Evolutionary conservation across 2,113 vertebrate genomes (phyloP).

Genomic region (Nansenia antarctica): DNA sequence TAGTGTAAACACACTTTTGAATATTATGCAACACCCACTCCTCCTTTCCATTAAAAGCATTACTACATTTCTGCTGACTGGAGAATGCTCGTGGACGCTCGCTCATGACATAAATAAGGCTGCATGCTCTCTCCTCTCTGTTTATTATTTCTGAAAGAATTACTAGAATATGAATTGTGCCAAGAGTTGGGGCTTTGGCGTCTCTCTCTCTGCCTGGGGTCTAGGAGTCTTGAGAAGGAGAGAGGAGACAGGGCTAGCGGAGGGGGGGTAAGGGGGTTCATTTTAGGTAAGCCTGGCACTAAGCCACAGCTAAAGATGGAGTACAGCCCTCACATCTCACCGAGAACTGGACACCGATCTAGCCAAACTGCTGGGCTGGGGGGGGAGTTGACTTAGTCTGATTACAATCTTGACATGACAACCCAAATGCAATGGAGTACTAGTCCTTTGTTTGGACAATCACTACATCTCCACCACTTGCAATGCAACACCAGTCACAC

Average conservation of each 20-base stretch:
- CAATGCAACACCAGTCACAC: constrained; percentile 9
- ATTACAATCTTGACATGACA: constrained; percentile 28
- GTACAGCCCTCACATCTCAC: constrained; percentile 45
- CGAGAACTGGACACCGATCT: constrained; percentile 33
- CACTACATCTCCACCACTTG: constrained; percentile 26
- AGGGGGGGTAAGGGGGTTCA: constrained; percentile 60
- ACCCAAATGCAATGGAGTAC: constrained; percentile 19
- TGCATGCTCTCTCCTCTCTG: constrained; percentile 26
- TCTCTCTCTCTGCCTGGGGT: constrained; percentile 39
- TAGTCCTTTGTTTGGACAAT: constrained; percentile 14
- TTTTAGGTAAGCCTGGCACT: constrained; percentile 66
- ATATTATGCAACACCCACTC: background rate
- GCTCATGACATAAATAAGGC: background rate
- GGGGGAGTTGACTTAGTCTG: constrained; percentile 20
- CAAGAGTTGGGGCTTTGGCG: too few relatives aligned
- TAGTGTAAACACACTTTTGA: too few relatives aligned
- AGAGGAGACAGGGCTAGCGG: constrained; percentile 35
- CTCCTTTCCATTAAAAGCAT: background rate
- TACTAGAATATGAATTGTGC: constrained; percentile 48
- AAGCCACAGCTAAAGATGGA: constrained; percentile 51
- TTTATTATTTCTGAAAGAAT: constrained; percentile 56
- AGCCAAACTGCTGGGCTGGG: background rate
- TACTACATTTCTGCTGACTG: background rate
- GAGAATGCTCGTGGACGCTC: background rate
- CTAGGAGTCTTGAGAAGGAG: constrained; percentile 2